Percentiles rank a stretch among this genome's conserved stretches.
phyloP scores from a whole-genome alignment of 2,113 vertebrate species.

The Jaculus jaculus region DNA sequence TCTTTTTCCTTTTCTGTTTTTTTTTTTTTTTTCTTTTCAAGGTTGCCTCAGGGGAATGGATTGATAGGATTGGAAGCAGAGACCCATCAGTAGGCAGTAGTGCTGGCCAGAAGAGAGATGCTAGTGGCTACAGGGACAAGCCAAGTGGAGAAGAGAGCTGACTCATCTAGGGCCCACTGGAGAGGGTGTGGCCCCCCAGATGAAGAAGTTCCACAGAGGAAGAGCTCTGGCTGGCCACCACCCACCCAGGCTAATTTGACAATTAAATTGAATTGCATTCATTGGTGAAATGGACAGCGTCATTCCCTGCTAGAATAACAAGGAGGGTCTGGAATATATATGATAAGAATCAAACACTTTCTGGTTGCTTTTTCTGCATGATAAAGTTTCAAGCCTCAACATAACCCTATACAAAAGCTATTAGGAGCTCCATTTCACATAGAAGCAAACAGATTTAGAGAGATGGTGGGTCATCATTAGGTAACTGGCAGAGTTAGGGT shows the following conservation, averaged over 20 bases:
- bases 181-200: conserved; percentile 54
- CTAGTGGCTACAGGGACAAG: not conserved
- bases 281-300: conserved; percentile 41
- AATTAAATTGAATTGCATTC: conserved; percentile 54
- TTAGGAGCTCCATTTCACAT: not conserved
- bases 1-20: not conserved
- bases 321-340: not conserved
- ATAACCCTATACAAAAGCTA: not conserved
- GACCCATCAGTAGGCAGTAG: not conserved
- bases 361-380: not conserved
- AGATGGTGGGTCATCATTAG: not conserved
- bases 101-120: not conserved
- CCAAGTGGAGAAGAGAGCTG: conserved; percentile 1
- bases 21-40: not conserved
- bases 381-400: not conserved
- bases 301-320: conserved; percentile 22
- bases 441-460: not conserved
- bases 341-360: not conserved
- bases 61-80: not conserved
- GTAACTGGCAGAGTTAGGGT: not conserved
- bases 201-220: not conserved
- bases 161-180: conserved; percentile 20
- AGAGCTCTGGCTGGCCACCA: conserved; percentile 11
- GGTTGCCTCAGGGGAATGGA: not conserved
- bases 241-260: conserved; percentile 39